Base-by-base conservation (phyloP, 2,113 vertebrate species). In the Oryzias melastigma region DNA sequence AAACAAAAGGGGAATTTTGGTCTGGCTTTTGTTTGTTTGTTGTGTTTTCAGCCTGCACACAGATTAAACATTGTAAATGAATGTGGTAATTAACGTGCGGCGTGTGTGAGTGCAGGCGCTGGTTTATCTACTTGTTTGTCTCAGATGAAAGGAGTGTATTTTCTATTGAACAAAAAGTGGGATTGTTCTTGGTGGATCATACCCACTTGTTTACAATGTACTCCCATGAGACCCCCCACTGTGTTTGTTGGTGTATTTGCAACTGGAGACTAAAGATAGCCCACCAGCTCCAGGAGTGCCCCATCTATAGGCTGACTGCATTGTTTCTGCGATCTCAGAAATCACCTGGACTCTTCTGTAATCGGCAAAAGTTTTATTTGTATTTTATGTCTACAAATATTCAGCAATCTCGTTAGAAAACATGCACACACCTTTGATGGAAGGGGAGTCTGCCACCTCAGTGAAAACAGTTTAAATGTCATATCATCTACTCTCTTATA, bases 111-210 rank as follows among this genome's bases (percentile, higher is more conserved):
- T 68, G 84, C 79, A 81, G 85, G 82, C 82, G 45, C 75, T 71
- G 81, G 64, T 78, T 88, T 77, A 80, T 88, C 84, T 83, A 61
- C 83, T 84, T 88, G 86, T 89, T 89, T 88, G 85, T 89, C 72
- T 85, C 83, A 91, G 90, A 91, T 91, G 88, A 91, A 91, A 91
- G 89, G 83, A 78, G 80, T 61, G 63, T 73, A 78, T 88, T 87
- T 88, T 83, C 70, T 75, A 68, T 73, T 75, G 81, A 76, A 78
- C 85, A 84, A 84, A 90, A 89, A 89, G 88, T 84, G 86, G 72
- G 79, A 85, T 88, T 84, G 78, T 79, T 73, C 56, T 89, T 59
- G 1, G 68, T 75, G 80, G 80, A 87, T 82, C 79, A 75, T 71
- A 78, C 70, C 81, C 85, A 85, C 86, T 83, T 91, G 89, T 90